Conservation (phyloP, 2,797 vertebrate species). For the Squalus acanthias region DNA sequence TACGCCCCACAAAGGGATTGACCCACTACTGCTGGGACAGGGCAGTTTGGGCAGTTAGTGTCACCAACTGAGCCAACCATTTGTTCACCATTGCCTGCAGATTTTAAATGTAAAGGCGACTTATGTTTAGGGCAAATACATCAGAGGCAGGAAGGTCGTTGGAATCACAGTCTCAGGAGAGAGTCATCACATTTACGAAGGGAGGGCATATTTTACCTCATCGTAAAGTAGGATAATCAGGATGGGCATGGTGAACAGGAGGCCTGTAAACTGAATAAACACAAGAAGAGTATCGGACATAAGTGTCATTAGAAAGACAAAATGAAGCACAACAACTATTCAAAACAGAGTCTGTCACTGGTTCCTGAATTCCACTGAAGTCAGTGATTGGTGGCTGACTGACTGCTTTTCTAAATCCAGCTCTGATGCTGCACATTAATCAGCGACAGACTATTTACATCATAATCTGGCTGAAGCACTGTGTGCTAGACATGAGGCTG, state of each 20-base stretch:
- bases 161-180: neutral
- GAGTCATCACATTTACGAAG: too few species aligned
- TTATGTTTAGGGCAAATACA: neutral
- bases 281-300: neutral
- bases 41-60: neutral
- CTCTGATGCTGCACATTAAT: neutral
- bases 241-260: neutral
- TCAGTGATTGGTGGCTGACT: neutral
- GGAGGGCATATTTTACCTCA: neutral
- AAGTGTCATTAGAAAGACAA: neutral
- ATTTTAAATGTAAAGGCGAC: neutral
- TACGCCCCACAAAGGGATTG: too few species aligned
- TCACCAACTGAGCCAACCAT: neutral
- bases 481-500: neutral
- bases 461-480: neutral
- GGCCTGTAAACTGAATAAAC: neutral
- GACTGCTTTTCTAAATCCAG: neutral
- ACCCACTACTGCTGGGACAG: too few species aligned
- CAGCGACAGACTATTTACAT: neutral
- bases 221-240: neutral
- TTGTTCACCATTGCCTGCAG: too few species aligned
- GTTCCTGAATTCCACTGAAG: neutral
- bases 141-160: neutral
- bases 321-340: neutral
- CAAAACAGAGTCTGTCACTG: too few species aligned